phyloP scores from a whole-genome alignment of 2,797 vertebrate genomes.

The Myripristis jacobus region DNA sequence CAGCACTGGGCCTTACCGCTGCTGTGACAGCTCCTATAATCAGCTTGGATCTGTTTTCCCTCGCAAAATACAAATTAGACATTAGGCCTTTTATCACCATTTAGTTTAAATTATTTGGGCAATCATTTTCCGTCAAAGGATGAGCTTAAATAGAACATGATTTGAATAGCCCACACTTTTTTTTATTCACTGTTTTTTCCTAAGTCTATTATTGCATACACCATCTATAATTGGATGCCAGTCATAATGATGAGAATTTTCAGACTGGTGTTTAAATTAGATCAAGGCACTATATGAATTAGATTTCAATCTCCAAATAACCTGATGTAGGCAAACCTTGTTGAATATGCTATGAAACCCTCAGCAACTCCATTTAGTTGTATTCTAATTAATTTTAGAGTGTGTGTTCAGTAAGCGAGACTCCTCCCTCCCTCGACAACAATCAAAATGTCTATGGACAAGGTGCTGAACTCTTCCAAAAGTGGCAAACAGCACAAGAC shows the following conservation, averaged over 20 bases:
- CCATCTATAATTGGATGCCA: conserved; percentile 71
- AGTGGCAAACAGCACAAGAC: no score
- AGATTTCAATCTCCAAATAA: conserved; percentile 70
- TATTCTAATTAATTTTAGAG: conserved; percentile 69
- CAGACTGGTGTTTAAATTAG: conserved; percentile 68
- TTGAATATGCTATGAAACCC: conserved; percentile 56
- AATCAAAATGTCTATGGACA: no score
- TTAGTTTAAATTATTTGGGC: conserved; percentile 56
- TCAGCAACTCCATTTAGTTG: conserved; percentile 65
- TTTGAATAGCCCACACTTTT: conserved; percentile 36
- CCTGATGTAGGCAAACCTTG: conserved; percentile 48
- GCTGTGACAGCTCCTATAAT: conserved; percentile 59
- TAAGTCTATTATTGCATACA: conserved; percentile 28
- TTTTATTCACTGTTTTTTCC: conserved; percentile 40
- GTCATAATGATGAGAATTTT: conserved; percentile 68
- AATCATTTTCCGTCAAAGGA: conserved; percentile 47
- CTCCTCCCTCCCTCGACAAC: no score
- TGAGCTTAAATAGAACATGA: conserved; percentile 31
- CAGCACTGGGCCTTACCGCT: conserved; percentile 20
- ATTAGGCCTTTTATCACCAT: conserved; percentile 53
- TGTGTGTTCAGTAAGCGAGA: conserved; percentile 7
- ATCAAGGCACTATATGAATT: conserved; percentile 66
- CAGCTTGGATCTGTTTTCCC: conserved; percentile 45
- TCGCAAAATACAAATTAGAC: conserved; percentile 57
- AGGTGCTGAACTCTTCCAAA: no score